These are phyloP conservation scores for Zalophus californianus DNA, from an alignment of 2,797 vertebrate species.

Conservation along the genomic window DNA sequence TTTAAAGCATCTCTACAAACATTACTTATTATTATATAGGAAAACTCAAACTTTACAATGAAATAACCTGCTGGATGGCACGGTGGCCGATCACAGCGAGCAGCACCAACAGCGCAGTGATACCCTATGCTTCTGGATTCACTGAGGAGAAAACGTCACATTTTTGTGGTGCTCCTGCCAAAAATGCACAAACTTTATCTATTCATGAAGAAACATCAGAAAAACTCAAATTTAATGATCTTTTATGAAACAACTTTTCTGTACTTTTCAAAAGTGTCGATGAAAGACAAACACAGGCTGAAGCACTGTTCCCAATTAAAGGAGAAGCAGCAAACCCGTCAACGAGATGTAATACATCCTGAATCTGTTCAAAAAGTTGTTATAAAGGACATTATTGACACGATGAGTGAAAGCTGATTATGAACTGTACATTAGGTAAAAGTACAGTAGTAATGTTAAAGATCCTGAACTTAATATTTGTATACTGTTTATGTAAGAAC, in stretches of 20 bases:
- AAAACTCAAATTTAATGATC: not conserved
- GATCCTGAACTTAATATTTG: not conserved
- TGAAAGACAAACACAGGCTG: not conserved
- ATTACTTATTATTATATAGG: not conserved
- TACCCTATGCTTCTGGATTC: not conserved
- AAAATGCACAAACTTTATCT: not conserved
- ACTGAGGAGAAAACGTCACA: not conserved
- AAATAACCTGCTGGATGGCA: not conserved
- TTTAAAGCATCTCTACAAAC: not conserved
- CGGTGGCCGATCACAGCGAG: not conserved
- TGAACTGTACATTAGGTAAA: not conserved
- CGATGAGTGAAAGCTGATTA: not conserved
- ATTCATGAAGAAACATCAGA: not conserved
- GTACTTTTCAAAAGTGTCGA: not conserved
- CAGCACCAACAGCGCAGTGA: not conserved
- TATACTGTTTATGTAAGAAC: not conserved
- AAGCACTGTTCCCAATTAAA: not conserved
- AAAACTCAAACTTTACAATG: not conserved
- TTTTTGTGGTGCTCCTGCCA: not conserved
- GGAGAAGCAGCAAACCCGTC: not conserved
- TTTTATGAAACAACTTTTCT: not conserved
- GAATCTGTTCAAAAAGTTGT: not conserved
- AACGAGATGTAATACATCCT: not conserved
- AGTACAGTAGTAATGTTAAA: not conserved
- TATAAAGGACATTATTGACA: not conserved